Conservation (phyloP, 2,113 vertebrate genomes). For the Vulpes vulpes region DNA sequence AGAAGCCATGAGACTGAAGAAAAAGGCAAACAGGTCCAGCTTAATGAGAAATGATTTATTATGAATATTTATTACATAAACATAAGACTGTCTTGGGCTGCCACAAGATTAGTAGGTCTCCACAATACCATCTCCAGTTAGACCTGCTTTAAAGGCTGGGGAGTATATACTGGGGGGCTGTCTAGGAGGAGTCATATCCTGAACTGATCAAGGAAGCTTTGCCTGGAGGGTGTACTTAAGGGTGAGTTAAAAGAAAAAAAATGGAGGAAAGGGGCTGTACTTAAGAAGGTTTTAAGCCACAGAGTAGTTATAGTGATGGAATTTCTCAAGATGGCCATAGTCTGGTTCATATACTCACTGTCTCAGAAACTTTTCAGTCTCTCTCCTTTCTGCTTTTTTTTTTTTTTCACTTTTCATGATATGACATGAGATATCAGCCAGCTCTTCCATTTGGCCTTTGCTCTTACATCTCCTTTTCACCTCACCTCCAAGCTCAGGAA, state of each 20-base stretch:
- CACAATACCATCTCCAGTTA: too few species aligned
- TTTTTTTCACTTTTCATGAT: not conserved
- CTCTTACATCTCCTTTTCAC: not conserved
- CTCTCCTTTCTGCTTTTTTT: not conserved
- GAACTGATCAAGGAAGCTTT: not conserved
- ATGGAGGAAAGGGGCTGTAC: not conserved
- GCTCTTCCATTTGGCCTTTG: not conserved
- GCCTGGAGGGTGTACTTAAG: not conserved
- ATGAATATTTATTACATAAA: not conserved
- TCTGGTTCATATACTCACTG: not conserved
- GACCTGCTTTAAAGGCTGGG: not conserved
- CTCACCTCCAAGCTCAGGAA: not conserved
- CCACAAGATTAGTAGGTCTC: not conserved
- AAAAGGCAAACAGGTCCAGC: not conserved
- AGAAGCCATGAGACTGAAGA: not conserved
- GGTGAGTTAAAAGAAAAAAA: not conserved
- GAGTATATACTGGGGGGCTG: not conserved
- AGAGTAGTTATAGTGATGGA: not conserved
- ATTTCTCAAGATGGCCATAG: not conserved
- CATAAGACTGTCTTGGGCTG: not conserved
- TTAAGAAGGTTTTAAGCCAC: not conserved
- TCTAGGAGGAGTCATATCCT: not conserved
- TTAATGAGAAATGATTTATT: not conserved
- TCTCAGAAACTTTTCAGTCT: not conserved
- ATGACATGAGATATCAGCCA: not conserved